Base-by-base conservation (phyloP, 2,888 invertebrate species). In the Siphonodentalium dalli region DNA sequence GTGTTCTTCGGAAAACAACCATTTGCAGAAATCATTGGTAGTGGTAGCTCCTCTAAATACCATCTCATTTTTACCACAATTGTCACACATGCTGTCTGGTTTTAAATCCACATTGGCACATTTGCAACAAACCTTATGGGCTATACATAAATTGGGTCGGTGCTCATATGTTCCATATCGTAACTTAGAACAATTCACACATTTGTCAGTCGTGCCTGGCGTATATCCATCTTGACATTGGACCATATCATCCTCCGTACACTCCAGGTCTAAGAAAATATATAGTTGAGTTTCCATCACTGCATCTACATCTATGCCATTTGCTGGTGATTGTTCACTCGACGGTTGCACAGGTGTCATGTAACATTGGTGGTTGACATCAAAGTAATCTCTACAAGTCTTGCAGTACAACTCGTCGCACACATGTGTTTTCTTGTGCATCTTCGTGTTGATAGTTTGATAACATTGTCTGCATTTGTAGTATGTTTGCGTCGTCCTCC, bases 171-270 rank as follows among this genome's bases (percentile, higher is more conserved):
- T 39, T 5, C 60, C 60, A 49, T 58, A 56, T 44, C 44, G 43
- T 11, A 51, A 38, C 31, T 58, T 54, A 43, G 27, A 39, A 54
- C 63, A 63, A 33, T 58, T 52, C 2, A 20, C 29, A 42, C 62
- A 63, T 21, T 24, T 42, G 13, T 15, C 20, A 20, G 20, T 11
- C 8, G 13, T 35, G 26, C 34, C 20, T n/a, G 38, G 26, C 29
- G 24, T 5, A 24, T 49, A 42, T 7, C 58, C 54, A 2, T 21
- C 13, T 18, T 27, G 26, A 52, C 58, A 57, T 49, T 55, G 33
- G 8, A 54, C 26, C 4, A 6, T 15, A 2, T 15, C 18, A 23
- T 54, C 49, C n/a, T 49, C 45, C 15, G 61, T 51, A 23, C 54
- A 58, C 33, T 58, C 54, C 29, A 54, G 46, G 28, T 58, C 48